Conservation (phyloP, 2,113 vertebrate genomes). For the Stegostoma tigrinum region DNA sequence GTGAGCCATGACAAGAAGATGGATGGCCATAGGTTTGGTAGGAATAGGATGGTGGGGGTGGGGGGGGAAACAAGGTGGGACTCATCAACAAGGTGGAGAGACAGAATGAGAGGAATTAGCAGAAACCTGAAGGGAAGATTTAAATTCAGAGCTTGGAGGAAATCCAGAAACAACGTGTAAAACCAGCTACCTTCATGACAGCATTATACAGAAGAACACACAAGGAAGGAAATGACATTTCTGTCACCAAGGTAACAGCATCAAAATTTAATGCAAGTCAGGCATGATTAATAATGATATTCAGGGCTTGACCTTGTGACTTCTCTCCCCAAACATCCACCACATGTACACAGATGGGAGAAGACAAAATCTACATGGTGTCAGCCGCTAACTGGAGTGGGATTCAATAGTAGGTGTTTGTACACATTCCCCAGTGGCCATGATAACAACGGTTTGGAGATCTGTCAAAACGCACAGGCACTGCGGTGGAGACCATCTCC, state of each 20-base stretch:
- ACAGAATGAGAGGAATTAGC: background rate
- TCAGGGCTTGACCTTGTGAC: background rate
- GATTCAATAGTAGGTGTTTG: background rate
- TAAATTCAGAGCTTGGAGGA: background rate
- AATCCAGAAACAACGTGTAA: background rate
- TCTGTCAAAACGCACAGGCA: background rate
- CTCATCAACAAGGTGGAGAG: background rate
- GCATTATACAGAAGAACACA: background rate
- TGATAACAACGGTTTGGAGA: background rate
- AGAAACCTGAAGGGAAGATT: background rate
- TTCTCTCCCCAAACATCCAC: background rate
- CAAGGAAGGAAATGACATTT: background rate
- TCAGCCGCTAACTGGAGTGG: background rate
- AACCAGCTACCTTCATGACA: background rate
- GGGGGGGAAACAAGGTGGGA: background rate
- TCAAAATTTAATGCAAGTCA: slow-evolving; percentile 31
- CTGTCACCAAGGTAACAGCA: background rate
- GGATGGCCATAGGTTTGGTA: background rate
- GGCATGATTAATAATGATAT: slow-evolving; percentile 13
- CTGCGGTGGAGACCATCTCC: background rate
- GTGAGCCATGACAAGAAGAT: background rate
- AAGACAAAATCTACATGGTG: background rate
- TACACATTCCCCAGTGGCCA: background rate
- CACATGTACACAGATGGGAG: background rate
- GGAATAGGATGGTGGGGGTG: too few species aligned